Evolutionary conservation across 2,888 invertebrate species (phyloP).

Genomic region (Chouioia cunea): DNA sequence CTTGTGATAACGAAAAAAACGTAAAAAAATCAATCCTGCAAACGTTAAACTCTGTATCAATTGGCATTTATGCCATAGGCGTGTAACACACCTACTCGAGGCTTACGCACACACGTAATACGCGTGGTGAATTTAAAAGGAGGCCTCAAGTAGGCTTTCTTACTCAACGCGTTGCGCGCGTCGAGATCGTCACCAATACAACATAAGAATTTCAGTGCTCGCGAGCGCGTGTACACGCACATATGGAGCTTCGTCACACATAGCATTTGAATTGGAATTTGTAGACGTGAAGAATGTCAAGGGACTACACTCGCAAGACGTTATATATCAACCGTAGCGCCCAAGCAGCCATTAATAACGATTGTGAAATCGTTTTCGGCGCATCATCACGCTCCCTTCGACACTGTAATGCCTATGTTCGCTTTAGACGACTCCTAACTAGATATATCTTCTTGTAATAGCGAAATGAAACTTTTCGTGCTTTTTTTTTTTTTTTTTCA

Average conservation of each 20-base stretch:
- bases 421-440: no score
- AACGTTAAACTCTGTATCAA: background rate
- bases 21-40: constrained; percentile 17
- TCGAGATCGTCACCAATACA: background rate
- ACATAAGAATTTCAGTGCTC: constrained; percentile 22
- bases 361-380: constrained; percentile 32
- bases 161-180: constrained; percentile 14
- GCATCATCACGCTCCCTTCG: background rate
- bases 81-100: constrained; percentile 33
- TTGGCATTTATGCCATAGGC: constrained; percentile 1
- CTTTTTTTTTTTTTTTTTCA: no score
- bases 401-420: no score
- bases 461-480: no score
- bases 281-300: constrained; percentile 37
- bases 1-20: constrained; percentile 41
- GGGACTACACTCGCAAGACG: background rate
- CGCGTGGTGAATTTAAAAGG: constrained; percentile 37
- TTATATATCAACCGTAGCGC: background rate
- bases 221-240: background rate
- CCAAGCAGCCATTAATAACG: constrained; percentile 22
- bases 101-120: constrained; percentile 11
- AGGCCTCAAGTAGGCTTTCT: constrained; percentile 33
- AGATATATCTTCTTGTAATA: no score
- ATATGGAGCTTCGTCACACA: background rate
- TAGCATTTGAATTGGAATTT: constrained; percentile 35